These are phyloP conservation scores for Drosophila bifasciata DNA, from an alignment of 1,140 invertebrate species.

Conservation along the genomic window DNA sequence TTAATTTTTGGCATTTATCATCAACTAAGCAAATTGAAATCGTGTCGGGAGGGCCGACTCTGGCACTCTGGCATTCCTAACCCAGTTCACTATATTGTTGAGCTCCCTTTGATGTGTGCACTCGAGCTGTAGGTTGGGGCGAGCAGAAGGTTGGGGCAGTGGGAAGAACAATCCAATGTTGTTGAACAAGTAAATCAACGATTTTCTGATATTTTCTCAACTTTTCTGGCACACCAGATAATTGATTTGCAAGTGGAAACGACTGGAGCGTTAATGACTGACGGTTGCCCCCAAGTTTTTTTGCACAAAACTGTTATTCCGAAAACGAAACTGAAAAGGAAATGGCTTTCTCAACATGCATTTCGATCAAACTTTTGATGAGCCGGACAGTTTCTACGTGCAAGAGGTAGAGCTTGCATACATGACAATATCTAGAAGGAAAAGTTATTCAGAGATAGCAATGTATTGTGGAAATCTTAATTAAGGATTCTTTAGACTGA, in stretches of 20 bases:
- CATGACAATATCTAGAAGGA: too few species aligned
- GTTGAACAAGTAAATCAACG: constrained; percentile 39
- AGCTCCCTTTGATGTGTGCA: constrained; percentile 57
- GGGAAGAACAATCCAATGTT: constrained; percentile 5
- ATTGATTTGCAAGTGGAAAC: constrained; percentile 74
- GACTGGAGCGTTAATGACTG: constrained; percentile 44
- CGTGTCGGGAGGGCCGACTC: constrained; percentile 49
- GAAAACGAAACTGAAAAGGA: neutral
- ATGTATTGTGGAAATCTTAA: too few species aligned
- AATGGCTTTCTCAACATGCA: neutral
- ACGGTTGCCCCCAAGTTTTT: constrained; percentile 42
- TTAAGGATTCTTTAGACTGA: too few species aligned
- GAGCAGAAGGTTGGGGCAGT: neutral
- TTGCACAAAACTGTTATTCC: constrained; percentile 13
- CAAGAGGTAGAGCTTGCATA: too few species aligned
- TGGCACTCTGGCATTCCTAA: constrained; percentile 65
- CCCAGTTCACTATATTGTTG: constrained; percentile 67
- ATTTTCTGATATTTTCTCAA: constrained; percentile 45
- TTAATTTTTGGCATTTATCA: constrained; percentile 79
- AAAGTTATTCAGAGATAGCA: too few species aligned
- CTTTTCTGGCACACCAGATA: constrained; percentile 70
- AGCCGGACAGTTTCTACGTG: too few species aligned
- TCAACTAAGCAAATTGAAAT: constrained; percentile 79
- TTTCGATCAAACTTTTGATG: constrained; percentile 21
- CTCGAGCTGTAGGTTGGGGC: constrained; percentile 31